Evolutionary conservation across 2,888 invertebrate genomes (phyloP), one percentile per base, ranked within the genome.

Genomic region (Mythimna pallens): DNA sequence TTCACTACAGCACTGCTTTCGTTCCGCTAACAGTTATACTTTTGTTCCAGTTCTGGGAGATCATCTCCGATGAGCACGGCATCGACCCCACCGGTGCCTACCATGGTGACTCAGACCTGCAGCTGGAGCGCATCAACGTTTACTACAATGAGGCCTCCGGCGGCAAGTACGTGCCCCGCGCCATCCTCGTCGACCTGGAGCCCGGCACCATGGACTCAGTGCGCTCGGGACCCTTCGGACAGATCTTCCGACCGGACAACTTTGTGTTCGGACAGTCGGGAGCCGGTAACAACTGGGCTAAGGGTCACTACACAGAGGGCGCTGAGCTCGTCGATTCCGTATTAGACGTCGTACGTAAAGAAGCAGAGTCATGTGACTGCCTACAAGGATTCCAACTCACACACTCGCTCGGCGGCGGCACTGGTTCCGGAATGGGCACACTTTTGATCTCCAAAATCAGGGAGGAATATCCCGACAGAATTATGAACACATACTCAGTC

Each of bases 201-300:
- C 99, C 99, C 61, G 99, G 99, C 84, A 99, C 99, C 87, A 99
- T 99, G 99, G 99, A 99, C 95, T 98, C 99, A 0, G 99, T 99
- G 80, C 97, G 99, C 83, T 98, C 99, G 0, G 99, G 99, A 74
- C 98, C 99, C 20, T 99, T 98, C 95, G 99, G 97, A 94, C 99
- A 99, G 93, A 98, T 99, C 90, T 99, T 99, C 97, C 97, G 99
- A 81, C 99, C 99, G 25, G 99, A 99, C 96, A 99, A 99, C 96
- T 99, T 99, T 93, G 98, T 99, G 40, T 99, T 99, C 93, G 99
- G 98, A 65, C 98, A 98, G 92, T 97, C 97, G 17, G 98, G 98
- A 12, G 98, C 98, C 79, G 98, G 98, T 73, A 98, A 98, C 96
- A 98, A 98, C 95, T 98, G 98, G 98, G 98, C 98, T 47, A 98